phyloP scores from a whole-genome alignment of 2,797 vertebrate species.

The Phrynocephalus guinanensis region DNA sequence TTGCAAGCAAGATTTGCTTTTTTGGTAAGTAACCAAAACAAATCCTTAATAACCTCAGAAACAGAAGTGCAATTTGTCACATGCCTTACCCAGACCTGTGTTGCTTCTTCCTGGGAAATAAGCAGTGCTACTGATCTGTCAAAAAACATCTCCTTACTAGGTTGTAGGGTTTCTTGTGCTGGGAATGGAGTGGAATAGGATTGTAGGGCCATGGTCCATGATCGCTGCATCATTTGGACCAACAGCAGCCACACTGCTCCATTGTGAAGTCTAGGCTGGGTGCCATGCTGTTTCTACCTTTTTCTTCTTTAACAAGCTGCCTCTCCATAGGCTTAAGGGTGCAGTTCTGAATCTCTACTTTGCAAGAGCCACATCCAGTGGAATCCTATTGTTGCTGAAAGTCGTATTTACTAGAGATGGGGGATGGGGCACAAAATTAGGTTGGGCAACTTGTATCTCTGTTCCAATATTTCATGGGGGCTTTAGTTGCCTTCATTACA shows the following conservation, averaged over 20 bases:
- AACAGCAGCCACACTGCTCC: background rate
- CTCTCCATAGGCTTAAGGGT: too few relatives aligned
- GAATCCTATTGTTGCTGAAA: too few relatives aligned
- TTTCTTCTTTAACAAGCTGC: too few relatives aligned
- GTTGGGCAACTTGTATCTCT: too few relatives aligned
- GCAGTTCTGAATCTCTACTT: too few relatives aligned
- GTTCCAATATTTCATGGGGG: too few relatives aligned
- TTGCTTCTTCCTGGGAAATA: background rate
- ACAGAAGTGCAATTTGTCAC: background rate
- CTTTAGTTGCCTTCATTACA: too few relatives aligned
- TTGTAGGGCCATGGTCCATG: background rate
- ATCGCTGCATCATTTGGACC: background rate
- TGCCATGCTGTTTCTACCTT: too few relatives aligned
- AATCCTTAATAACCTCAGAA: conserved; percentile 8
- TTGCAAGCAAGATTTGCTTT: background rate
- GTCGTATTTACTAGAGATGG: too few relatives aligned
- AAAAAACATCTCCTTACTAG: background rate
- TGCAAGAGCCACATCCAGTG: too few relatives aligned
- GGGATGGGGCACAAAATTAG: too few relatives aligned
- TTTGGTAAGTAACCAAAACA: background rate
- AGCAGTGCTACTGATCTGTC: background rate
- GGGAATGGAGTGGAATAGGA: background rate
- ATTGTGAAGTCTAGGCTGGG: too few relatives aligned
- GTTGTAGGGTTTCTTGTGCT: background rate
- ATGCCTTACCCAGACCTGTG: background rate